These are phyloP conservation scores for Nycticorax nycticorax DNA, from an alignment of 2,113 vertebrate species.

Conservation along the genomic window DNA sequence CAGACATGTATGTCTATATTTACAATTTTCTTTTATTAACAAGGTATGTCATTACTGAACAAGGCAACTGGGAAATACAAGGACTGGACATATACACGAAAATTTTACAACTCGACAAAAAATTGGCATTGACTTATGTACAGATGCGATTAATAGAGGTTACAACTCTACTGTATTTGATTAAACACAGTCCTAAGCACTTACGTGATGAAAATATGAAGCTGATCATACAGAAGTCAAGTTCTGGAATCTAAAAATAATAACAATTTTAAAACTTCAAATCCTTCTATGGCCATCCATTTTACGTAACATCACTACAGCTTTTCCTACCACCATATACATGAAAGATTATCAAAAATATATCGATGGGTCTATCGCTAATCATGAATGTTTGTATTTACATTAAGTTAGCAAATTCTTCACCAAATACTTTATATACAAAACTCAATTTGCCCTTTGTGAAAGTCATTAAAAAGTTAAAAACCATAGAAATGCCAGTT, in stretches of 20 bases:
- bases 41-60: slow-evolving; percentile 72
- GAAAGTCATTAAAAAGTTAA: slow-evolving; percentile 82
- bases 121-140: slow-evolving; percentile 57
- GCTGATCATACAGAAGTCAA: slow-evolving; percentile 62
- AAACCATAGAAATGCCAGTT: slow-evolving; percentile 80
- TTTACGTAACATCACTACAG: slow-evolving; percentile 56
- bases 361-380: slow-evolving; percentile 80
- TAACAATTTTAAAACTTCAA: slow-evolving; percentile 62
- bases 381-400: slow-evolving; percentile 78
- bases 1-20: neutral
- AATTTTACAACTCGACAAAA: slow-evolving; percentile 47
- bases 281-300: slow-evolving; percentile 36
- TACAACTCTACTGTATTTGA: slow-evolving; percentile 46
- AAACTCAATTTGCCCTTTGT: slow-evolving; percentile 74
- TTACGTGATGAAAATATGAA: slow-evolving; percentile 57
- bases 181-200: slow-evolving; percentile 59
- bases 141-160: slow-evolving; percentile 12
- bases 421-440: slow-evolving; percentile 82
- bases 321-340: slow-evolving; percentile 68
- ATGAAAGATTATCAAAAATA: slow-evolving; percentile 85
- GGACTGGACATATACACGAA: slow-evolving; percentile 59
- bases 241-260: slow-evolving; percentile 70
- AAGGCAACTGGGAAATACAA: slow-evolving; percentile 69
- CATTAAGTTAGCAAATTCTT: slow-evolving; percentile 79
- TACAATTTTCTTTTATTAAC: slow-evolving; percentile 78